Evolutionary conservation across 2,888 invertebrate species (phyloP).

Genomic region (Drosophila fungiperda): DNA sequence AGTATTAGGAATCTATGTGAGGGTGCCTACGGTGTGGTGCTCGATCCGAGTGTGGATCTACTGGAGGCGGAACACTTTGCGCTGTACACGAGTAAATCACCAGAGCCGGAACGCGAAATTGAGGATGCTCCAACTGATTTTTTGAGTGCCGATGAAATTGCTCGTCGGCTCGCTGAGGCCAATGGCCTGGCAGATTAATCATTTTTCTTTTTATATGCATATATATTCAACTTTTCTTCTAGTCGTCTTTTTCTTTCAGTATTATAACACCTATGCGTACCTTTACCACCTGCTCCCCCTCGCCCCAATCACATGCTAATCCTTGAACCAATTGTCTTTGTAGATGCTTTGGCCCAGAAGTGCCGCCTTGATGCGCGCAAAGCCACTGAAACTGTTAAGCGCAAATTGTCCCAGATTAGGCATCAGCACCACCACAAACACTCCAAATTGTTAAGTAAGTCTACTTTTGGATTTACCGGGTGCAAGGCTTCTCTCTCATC

Average conservation of each 20-base stretch:
- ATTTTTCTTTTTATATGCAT: conserved; percentile 15
- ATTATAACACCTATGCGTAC: conserved; percentile 47
- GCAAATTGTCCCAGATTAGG: conserved; percentile 42
- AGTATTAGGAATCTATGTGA: conserved; percentile 85
- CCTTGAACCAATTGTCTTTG: conserved; percentile 55
- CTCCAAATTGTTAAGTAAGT: conserved; percentile 63
- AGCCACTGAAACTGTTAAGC: conserved; percentile 61
- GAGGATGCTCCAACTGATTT: conserved; percentile 88
- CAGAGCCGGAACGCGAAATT: conserved; percentile 90
- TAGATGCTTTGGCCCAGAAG: conserved; percentile 54
- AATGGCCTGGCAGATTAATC: conserved; percentile 69
- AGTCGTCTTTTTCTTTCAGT: conserved; percentile 74
- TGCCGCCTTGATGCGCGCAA: conserved; percentile 54
- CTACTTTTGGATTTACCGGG: conserved; percentile 43
- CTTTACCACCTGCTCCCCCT: background rate
- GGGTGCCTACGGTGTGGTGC: conserved; percentile 83
- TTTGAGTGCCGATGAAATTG: conserved; percentile 85
- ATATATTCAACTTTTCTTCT: conserved; percentile 57
- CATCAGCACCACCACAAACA: conserved; percentile 55
- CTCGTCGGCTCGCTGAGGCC: conserved; percentile 82
- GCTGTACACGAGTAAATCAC: conserved; percentile 93
- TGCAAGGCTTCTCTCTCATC: conserved; percentile 35
- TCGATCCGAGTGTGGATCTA: conserved; percentile 88
- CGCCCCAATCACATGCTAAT: conserved; percentile 6
- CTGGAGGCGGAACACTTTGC: conserved; percentile 96